Percentiles rank a stretch among this genome's conserved stretches.
These are phyloP conservation scores for Percopsis transmontana DNA, from an alignment of 2,113 vertebrate species.

Conservation along the genomic window DNA sequence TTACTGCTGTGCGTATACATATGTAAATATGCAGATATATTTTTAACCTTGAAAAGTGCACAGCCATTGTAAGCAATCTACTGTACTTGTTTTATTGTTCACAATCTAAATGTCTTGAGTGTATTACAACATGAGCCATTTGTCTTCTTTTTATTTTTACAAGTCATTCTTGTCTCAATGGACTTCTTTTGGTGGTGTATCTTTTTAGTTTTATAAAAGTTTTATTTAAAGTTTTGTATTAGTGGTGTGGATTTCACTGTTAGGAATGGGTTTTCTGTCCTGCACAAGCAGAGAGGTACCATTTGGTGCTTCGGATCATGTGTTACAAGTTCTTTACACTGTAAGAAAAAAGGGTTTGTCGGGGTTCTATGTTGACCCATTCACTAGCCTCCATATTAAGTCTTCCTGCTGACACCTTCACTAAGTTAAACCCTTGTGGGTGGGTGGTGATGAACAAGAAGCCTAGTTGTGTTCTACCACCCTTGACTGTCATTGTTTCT, in stretches of 20 bases:
- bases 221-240: slow-evolving; percentile 45
- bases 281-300: neutral
- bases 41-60: slow-evolving; percentile 61
- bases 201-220: slow-evolving; percentile 13
- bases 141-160: slow-evolving; percentile 42
- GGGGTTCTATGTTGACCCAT: slow-evolving; percentile 15
- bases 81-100: slow-evolving; percentile 29
- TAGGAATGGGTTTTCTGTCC: slow-evolving; percentile 25
- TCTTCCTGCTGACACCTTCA: no score
- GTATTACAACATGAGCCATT: slow-evolving; percentile 47
- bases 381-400: no score
- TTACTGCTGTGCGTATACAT: slow-evolving; percentile 66
- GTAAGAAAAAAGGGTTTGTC: slow-evolving; percentile 13
- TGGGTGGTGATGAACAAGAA: no score
- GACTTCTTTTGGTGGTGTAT: slow-evolving; percentile 40
- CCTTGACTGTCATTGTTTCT: no score
- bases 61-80: slow-evolving; percentile 43
- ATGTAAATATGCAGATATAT: slow-evolving; percentile 71
- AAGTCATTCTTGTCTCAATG: slow-evolving; percentile 25
- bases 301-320: slow-evolving; percentile 47
- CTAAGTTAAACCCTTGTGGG: no score
- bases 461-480: no score
- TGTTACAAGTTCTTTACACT: no score
- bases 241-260: slow-evolving; percentile 49
- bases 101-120: slow-evolving; percentile 30